phyloP scores from a whole-genome alignment of 2,113 vertebrate species.

The Prunella himalayana region DNA sequence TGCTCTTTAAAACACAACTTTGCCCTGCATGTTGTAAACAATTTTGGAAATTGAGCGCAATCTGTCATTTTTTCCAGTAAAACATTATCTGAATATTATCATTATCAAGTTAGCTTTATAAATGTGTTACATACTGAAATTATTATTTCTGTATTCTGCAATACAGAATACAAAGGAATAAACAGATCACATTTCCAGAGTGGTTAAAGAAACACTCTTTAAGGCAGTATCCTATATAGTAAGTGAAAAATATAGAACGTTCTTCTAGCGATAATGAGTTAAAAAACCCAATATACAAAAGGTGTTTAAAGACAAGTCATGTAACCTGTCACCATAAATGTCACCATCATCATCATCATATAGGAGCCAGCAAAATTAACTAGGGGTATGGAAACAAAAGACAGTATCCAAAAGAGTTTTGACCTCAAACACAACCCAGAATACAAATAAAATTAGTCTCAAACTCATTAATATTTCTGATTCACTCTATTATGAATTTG shows the following conservation, averaged over 20 bases:
- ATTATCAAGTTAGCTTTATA: background rate
- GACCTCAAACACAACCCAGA: background rate
- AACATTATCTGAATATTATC: background rate
- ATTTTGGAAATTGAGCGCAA: background rate
- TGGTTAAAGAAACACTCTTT: background rate
- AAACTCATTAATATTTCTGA: background rate
- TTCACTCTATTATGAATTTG: background rate
- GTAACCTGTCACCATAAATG: background rate
- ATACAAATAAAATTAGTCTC: background rate
- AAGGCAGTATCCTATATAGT: background rate
- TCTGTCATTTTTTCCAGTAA: background rate
- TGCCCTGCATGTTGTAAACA: background rate
- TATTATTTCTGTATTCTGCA: background rate
- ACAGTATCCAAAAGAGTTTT: background rate
- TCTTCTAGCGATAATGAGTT: background rate
- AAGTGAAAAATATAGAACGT: background rate
- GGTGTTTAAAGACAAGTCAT: background rate
- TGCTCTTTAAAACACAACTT: background rate
- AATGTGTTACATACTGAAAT: background rate
- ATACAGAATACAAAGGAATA: background rate
- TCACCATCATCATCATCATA: background rate
- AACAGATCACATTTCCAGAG: background rate
- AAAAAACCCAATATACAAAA: background rate
- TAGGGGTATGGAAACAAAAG: background rate
- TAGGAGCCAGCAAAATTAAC: background rate